Evolutionary conservation across 1,140 invertebrate species (phyloP).

Genomic region (Aradophagus sp.): DNA sequence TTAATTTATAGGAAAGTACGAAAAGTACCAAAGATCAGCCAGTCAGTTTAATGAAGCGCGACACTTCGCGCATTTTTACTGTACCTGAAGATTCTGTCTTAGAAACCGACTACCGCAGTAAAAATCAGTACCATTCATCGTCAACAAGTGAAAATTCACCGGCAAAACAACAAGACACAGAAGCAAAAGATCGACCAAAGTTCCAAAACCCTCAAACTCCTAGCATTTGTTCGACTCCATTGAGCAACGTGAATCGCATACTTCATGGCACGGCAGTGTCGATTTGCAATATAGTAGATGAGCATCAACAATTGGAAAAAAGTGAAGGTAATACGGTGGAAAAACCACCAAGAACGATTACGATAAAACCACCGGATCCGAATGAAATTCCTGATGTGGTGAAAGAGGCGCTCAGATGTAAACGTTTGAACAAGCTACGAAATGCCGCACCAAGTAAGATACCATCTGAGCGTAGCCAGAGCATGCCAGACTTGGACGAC

Average conservation of each 20-base stretch:
- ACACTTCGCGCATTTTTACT: constrained; percentile 85
- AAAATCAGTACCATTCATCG: constrained; percentile 39
- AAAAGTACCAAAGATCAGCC: constrained; percentile 69
- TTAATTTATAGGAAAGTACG: constrained; percentile 32
- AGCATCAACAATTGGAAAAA: constrained; percentile 61
- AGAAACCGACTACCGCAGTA: constrained; percentile 51
- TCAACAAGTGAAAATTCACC: constrained; percentile 63
- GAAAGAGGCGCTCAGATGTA: constrained; percentile 71
- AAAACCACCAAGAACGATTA: constrained; percentile 63
- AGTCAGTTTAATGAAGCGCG: constrained; percentile 80
- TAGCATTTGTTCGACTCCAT: constrained; percentile 83
- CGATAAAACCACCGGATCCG: constrained; percentile 51
- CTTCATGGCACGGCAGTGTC: constrained; percentile 82
- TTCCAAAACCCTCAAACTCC: constrained; percentile 73
- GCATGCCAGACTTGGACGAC: constrained; percentile 66
- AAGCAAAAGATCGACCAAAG: constrained; percentile 63
- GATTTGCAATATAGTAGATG: constrained; percentile 79
- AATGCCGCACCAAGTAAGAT: constrained; percentile 53
- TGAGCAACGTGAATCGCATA: constrained; percentile 82
- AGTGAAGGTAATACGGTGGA: constrained; percentile 11
- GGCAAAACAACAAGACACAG: constrained; percentile 61
- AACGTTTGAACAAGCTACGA: constrained; percentile 70
- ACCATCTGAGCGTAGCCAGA: constrained; percentile 65
- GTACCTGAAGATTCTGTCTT: constrained; percentile 83
- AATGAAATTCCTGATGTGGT: constrained; percentile 59